Evolutionary conservation across 2,797 vertebrate species (phyloP), one percentile per base, ranked within the genome.

Genomic region (Eptatretus atami): DNA sequence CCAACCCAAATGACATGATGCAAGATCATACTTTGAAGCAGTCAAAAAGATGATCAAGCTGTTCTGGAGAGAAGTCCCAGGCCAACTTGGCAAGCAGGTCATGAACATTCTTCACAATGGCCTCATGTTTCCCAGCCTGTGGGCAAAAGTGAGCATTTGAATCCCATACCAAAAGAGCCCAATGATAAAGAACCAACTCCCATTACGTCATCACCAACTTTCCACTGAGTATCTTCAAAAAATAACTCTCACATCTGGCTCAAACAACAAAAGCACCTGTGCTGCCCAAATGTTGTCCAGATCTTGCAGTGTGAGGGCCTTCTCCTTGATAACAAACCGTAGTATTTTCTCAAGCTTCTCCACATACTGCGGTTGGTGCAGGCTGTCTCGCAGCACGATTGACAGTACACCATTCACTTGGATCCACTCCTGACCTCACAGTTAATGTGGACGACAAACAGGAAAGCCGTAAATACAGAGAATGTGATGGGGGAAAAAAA

Each of bases 211-310:
- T 24, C 64, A 64, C 6, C 53, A 31, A 6, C 14, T 9, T 24
- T 44, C 31, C 31, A 44, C 6, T 8, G 6, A 8, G 31, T 44
- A 44, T 44, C 31, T 44, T 44, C 31, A 44, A 44, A 44, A 44
- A 44, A 4, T 44, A 44, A 44, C 31, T 44, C 6, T 44, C 31
- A 44, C 31, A 44, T 44, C 6, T 3, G 31, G 31, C 31, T 44
- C 31, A 44, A 44, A 44, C 31, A 44, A 44, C 4, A 44, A 44
- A 44, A 44, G 71, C 78, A 96, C 92, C 87, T 98, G 92, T 68
- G 92, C 92, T 68, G 92, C 92, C 92, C 92, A 98, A 75, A 98
- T 98, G 73, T 96, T 98, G 76, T 98, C 87, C 73, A 98, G 77
- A 74, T 98, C 92, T 73, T 96, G 86, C 71, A 98, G 81, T 64